Base-by-base conservation (phyloP, 2,888 invertebrate genomes). In the Drosophila suboccidentalis region DNA sequence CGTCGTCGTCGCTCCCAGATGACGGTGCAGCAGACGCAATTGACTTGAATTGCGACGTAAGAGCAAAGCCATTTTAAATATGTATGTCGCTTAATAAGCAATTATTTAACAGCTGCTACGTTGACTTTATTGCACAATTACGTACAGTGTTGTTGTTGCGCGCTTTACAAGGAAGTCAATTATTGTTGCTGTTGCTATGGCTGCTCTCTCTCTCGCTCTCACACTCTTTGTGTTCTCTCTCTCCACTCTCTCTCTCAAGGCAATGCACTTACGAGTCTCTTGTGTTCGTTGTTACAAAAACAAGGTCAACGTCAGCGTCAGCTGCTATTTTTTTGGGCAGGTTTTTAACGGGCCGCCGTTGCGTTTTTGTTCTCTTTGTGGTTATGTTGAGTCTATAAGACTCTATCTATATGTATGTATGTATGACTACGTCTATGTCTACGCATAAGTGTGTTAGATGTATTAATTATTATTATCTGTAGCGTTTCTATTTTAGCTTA, bases 31-130 rank as follows among this genome's bases (percentile, higher is more conserved):
- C 58, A 86, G 57, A 49, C 89, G 79, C 65, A 90, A 62, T 69
- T 87, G 88, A 64, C 87, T 84, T 43, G 79, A 77, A 77, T 87
- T 86, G 51, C 86, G 88, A 60, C 89, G 86, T 64, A 86, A 62
- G 53, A 86, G 71, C 32, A 83, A 43, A 47, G 75, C 87, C 86
- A 86, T 73, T 55, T 77, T 44, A 39, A 55, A 29, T 47, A 38
- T 26, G 26, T 47, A 38, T 26, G 26, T 47, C 22, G 47, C 50
- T 73, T 54, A 15, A 44, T 17, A 65, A 49, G 38, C 61, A 19
- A 38, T 13, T 47, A 32, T 43, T 65, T 26, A 64, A 83, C 57
- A 76, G 51, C 59, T 60, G 58, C 43, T 17, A 44, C 13, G 32
- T 26, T 19, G 6, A 29, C 32, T 34, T 34, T 55, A 49, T 78